A percentile compares a stretch with the other conserved stretches of the same genome.
These are phyloP conservation scores for Eulithis testata DNA, from an alignment of 2,888 invertebrate genomes.

Conservation along the genomic window DNA sequence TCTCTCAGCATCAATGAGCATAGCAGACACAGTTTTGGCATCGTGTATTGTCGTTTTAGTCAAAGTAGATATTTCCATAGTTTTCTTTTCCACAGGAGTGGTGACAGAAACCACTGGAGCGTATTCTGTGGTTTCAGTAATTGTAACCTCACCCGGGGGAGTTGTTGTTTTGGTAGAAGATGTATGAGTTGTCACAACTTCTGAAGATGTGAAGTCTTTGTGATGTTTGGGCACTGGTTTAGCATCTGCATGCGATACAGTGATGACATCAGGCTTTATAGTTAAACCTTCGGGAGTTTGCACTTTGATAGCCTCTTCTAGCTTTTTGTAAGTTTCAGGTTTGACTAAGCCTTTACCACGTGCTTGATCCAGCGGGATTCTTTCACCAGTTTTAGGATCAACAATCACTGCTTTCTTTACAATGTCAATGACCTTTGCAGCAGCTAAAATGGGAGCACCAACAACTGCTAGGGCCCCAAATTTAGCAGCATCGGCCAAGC, in stretches of 20 bases:
- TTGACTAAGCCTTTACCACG: constrained; percentile 88
- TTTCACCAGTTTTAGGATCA: constrained; percentile 90
- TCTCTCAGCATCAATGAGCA: constrained; percentile 76
- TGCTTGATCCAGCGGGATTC: constrained; percentile 89
- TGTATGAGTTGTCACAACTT: constrained; percentile 29
- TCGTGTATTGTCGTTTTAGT: constrained; percentile 49
- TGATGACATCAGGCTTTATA: constrained; percentile 30
- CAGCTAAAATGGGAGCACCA: constrained; percentile 90
- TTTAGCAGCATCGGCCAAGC: constrained; percentile 90
- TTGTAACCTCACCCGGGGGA: constrained; percentile 28
- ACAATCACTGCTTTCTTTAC: constrained; percentile 85
- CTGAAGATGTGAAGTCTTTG: constrained; percentile 49
- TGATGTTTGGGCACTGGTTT: constrained; percentile 27
- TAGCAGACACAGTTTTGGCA: constrained; percentile 66
- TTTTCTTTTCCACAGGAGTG: constrained; percentile 49
- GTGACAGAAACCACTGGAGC: constrained; percentile 52
- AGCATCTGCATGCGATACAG: constrained; percentile 23
- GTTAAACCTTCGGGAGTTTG: constrained; percentile 36
- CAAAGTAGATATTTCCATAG: constrained; percentile 45
- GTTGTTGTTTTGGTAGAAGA: constrained; percentile 15
- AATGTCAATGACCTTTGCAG: constrained; percentile 87
- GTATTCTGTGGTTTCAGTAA: constrained; percentile 49
- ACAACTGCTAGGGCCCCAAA: constrained; percentile 89
- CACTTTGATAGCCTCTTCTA: constrained; percentile 46
- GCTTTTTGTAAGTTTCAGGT: constrained; percentile 61